These are phyloP conservation scores for Nothura maculosa DNA, from an alignment of 2,797 vertebrate genomes.

Conservation along the genomic window DNA sequence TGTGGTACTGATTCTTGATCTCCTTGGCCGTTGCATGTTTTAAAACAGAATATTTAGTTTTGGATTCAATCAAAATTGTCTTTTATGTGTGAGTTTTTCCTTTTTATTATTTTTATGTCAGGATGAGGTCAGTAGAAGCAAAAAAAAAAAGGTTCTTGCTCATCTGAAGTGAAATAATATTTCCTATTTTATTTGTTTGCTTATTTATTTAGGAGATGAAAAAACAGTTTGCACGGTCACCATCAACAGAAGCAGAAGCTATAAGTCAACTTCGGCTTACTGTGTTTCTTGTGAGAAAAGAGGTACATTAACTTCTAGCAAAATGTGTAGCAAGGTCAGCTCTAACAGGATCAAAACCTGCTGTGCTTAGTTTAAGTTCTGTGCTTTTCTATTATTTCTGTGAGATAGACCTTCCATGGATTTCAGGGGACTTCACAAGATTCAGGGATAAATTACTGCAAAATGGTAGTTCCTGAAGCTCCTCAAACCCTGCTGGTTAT, in stretches of 20 bases:
- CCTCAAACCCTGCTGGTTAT: not conserved
- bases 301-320: not conserved
- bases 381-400: not conserved
- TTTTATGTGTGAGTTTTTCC: not conserved
- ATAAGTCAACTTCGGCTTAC: not conserved
- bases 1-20: not conserved
- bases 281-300: not conserved
- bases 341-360: not conserved
- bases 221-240: not conserved
- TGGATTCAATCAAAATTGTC: not conserved
- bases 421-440: not conserved
- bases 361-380: not conserved
- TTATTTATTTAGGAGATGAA: not conserved
- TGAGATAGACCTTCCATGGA: not conserved
- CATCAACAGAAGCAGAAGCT: not conserved
- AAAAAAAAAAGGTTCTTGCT: not conserved
- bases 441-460: rapidly evolving
- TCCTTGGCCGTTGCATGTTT: not conserved
- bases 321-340: not conserved
- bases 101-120: not conserved
- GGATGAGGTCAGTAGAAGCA: not conserved
- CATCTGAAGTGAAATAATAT: not conserved
- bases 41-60: not conserved
- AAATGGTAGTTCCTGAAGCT: not conserved
- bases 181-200: not conserved